Evolutionary conservation across 1,140 invertebrate species (phyloP).

Genomic region (Triops cancriformis): DNA sequence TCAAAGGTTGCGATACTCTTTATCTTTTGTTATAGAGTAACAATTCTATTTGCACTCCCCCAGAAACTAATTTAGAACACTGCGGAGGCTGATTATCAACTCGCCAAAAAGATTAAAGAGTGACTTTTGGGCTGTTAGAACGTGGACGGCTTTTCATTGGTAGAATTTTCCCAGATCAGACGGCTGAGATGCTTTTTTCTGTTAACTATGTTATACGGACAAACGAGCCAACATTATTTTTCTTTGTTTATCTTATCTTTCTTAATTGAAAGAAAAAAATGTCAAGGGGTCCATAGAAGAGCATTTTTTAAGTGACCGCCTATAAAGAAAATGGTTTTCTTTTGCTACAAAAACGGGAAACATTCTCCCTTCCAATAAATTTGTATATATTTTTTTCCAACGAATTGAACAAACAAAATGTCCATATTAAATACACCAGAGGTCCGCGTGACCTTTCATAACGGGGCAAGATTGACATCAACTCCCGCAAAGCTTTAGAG

Average conservation of each 20-base stretch:
- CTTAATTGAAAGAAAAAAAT: neutral
- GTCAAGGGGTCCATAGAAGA: neutral
- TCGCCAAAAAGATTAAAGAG: constrained; percentile 1
- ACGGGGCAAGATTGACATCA: neutral
- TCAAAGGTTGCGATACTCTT: neutral
- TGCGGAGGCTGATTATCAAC: neutral
- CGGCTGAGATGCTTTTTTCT: too few species aligned
- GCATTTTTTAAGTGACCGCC: neutral
- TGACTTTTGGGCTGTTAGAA: neutral
- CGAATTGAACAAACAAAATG: too few species aligned
- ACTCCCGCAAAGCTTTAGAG: neutral
- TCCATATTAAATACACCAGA: too few species aligned
- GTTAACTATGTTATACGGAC: too few species aligned
- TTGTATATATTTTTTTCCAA: too few species aligned
- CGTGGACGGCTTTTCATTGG: neutral
- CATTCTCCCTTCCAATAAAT: too few species aligned
- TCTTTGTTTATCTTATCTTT: too few species aligned
- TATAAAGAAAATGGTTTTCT: neutral
- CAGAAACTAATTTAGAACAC: neutral
- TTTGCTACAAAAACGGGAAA: neutral
- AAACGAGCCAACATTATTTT: too few species aligned
- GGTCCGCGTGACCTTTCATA: neutral
- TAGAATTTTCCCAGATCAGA: neutral
- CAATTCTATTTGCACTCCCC: neutral
- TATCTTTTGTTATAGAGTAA: neutral